phyloP scores from a whole-genome alignment of 2,888 invertebrate genomes.

The Drosophila meridiana region DNA sequence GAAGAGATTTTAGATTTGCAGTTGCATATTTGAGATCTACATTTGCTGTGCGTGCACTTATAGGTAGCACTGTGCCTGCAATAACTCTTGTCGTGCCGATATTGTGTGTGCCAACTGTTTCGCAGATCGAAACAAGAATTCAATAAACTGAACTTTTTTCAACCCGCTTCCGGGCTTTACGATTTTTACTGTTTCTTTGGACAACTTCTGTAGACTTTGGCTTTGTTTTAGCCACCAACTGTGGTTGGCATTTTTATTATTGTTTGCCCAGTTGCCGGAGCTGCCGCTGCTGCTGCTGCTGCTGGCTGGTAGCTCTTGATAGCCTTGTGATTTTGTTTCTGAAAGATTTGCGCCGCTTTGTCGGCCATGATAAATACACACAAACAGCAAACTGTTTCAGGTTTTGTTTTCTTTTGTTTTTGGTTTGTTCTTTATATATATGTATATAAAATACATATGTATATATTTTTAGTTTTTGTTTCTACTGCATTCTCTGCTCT shows the following conservation, averaged over 20 bases:
- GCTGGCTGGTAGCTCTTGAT: conserved; percentile 54
- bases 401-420: conserved; percentile 37
- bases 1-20: too few relatives aligned
- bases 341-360: conserved; percentile 74
- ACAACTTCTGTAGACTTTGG: conserved; percentile 37
- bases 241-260: conserved; percentile 79
- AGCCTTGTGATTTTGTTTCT: conserved; percentile 74
- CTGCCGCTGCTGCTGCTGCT: conserved; percentile 15
- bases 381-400: conserved; percentile 68
- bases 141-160: conserved; percentile 68
- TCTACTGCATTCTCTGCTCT: conserved; percentile 56
- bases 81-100: conserved; percentile 9
- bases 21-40: background rate
- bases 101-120: conserved; percentile 31
- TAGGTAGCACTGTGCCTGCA: conserved; percentile 33
- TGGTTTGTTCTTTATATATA: conserved; percentile 4
- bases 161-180: conserved; percentile 69
- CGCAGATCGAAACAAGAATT: conserved; percentile 66
- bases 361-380: conserved; percentile 76
- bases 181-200: conserved; percentile 34
- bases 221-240: conserved; percentile 69
- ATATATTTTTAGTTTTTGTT: conserved; percentile 16
- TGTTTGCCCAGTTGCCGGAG: conserved; percentile 49
- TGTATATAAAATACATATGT: conserved; percentile 1
- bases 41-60: conserved; percentile 5